phyloP scores from a whole-genome alignment of 2,113 vertebrate genomes.

The Gnathonemus longibarbis region DNA sequence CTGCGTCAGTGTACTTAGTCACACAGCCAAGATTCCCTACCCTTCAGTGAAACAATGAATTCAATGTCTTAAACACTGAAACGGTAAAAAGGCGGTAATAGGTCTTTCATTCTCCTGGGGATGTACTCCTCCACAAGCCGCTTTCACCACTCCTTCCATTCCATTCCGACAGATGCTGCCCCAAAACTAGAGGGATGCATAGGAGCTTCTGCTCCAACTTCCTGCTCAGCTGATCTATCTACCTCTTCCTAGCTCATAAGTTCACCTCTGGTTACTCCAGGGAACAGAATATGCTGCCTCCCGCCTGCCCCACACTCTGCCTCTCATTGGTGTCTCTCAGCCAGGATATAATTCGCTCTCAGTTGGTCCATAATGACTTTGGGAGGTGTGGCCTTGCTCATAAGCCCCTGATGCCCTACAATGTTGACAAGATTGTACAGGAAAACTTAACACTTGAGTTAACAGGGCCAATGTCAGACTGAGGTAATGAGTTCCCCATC shows the following conservation, averaged over 20 bases:
- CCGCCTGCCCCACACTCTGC: background rate
- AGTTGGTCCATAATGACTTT: background rate
- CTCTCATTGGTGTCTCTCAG: background rate
- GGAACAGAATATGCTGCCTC: background rate
- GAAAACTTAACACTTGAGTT: background rate
- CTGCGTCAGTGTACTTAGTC: slow-evolving; percentile 5
- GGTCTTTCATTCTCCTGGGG: background rate
- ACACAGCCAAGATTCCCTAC: slow-evolving; percentile 3
- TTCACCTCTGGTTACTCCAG: background rate
- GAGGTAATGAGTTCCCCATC: background rate
- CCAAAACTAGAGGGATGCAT: background rate
- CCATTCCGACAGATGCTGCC: background rate
- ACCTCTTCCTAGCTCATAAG: background rate
- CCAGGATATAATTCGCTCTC: background rate
- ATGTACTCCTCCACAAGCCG: background rate
- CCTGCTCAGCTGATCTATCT: background rate
- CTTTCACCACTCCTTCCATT: slow-evolving; percentile 5
- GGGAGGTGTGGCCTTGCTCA: background rate
- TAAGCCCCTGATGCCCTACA: background rate
- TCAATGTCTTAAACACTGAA: background rate
- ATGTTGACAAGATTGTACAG: background rate
- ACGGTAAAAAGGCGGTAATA: background rate
- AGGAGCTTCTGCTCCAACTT: background rate
- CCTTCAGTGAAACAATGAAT: slow-evolving; percentile 14
- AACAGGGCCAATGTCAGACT: background rate